Conservation (phyloP, 2,888 invertebrate genomes). For the Plusia festucae region DNA sequence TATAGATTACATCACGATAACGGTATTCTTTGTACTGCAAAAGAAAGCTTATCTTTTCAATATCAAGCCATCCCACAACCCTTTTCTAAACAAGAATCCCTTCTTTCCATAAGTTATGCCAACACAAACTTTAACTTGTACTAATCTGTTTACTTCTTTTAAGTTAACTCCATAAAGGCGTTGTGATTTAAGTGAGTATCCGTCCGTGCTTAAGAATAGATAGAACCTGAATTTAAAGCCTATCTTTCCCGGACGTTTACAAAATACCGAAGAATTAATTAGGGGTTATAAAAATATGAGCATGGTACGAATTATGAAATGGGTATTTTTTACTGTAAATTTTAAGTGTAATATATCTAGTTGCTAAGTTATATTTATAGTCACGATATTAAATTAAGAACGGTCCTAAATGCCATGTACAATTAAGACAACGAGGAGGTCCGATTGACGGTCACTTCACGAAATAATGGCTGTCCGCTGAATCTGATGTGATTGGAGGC, state of each 20-base stretch:
- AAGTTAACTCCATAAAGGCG: background rate
- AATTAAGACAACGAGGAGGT: too few relatives aligned
- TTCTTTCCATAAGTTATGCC: conserved; percentile 6
- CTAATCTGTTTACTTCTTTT: conserved; percentile 10
- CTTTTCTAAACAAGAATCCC: conserved; percentile 3
- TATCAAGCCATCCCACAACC: background rate
- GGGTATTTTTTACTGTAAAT: too few relatives aligned
- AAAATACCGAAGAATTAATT: background rate
- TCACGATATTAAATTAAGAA: too few relatives aligned
- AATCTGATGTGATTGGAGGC: too few relatives aligned
- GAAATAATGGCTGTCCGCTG: too few relatives aligned
- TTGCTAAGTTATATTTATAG: too few relatives aligned
- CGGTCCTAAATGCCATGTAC: too few relatives aligned
- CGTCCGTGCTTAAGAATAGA: conserved; percentile 21
- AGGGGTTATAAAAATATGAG: background rate
- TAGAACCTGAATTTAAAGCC: conserved; percentile 3
- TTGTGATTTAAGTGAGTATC: background rate
- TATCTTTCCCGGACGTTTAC: background rate
- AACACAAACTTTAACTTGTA: conserved; percentile 6
- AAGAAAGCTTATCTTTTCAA: background rate
- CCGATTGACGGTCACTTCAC: too few relatives aligned
- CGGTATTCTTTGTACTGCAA: too few relatives aligned
- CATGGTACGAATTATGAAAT: too few relatives aligned
- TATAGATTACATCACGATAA: too few relatives aligned
- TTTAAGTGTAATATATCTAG: too few relatives aligned